Percentiles rank a stretch among this genome's conserved stretches.
phyloP scores from a whole-genome alignment of 2,888 invertebrate species.

The Salpingus planirostris region DNA sequence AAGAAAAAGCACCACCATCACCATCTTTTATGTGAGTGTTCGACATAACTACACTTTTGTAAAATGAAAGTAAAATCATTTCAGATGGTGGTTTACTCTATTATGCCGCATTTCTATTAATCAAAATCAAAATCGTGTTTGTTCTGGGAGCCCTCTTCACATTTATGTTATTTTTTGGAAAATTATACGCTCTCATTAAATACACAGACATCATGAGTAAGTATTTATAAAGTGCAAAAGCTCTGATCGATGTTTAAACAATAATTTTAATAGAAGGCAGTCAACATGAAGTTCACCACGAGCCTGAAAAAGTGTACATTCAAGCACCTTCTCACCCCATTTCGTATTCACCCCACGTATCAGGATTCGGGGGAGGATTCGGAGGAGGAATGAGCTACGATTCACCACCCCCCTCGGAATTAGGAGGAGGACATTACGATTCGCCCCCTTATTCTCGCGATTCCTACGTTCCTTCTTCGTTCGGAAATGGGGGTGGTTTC shows the following conservation, averaged over 20 bases:
- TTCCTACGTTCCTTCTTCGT: too few relatives aligned
- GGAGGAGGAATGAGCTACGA: background rate
- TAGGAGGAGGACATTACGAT: slow-evolving; percentile 2
- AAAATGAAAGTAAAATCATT: too few relatives aligned
- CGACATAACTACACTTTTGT: too few relatives aligned
- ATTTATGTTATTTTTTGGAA: slow-evolving; percentile 25
- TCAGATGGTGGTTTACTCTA: slow-evolving; percentile 18
- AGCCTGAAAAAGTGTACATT: slow-evolving; percentile 22
- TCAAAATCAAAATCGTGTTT: slow-evolving; percentile 30
- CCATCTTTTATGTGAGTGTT: too few relatives aligned
- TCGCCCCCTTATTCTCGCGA: too few relatives aligned
- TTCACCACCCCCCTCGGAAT: background rate
- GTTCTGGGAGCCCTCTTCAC: slow-evolving; percentile 26
- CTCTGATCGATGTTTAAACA: too few relatives aligned
- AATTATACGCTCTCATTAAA: slow-evolving; percentile 27
- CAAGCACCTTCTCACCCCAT: slow-evolving; percentile 3
- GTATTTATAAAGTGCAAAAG: too few relatives aligned
- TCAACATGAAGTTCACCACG: slow-evolving; percentile 12
- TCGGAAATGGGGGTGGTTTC: slow-evolving; percentile 1
- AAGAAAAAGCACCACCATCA: too few relatives aligned
- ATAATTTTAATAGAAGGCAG: too few relatives aligned
- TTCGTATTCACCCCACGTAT: slow-evolving; percentile 1
- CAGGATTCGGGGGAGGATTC: background rate
- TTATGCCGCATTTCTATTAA: slow-evolving; percentile 27
- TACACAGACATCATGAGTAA: slow-evolving; percentile 23